These are phyloP conservation scores for Stenolophus ochropezus DNA, from an alignment of 2,888 invertebrate species.

Conservation along the genomic window DNA sequence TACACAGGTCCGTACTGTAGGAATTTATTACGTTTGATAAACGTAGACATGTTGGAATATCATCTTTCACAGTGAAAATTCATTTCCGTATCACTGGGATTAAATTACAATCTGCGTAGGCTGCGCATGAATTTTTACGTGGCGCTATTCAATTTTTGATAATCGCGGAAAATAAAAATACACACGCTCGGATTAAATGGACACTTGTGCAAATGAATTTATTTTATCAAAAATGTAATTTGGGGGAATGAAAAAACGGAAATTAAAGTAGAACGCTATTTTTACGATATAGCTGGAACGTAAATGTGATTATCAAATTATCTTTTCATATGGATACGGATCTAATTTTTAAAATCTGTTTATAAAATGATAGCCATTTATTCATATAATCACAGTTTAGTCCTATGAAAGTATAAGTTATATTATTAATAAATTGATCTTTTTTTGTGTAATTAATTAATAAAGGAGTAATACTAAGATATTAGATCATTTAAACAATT, in stretches of 20 bases:
- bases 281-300: background rate
- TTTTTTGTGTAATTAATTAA: too few species aligned
- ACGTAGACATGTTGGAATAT: conserved; percentile 11
- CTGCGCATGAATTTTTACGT: background rate
- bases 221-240: background rate
- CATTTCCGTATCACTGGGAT: conserved; percentile 13
- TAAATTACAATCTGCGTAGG: background rate
- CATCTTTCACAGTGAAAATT: background rate
- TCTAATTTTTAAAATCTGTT: too few species aligned
- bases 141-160: background rate
- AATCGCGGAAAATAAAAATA: background rate
- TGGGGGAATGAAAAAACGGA: background rate
- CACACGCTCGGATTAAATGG: background rate
- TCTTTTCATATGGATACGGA: too few species aligned
- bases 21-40: conserved; percentile 20
- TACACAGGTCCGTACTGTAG: background rate
- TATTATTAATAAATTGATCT: too few species aligned
- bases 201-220: background rate
- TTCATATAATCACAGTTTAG: too few species aligned
- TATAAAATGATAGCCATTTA: too few species aligned
- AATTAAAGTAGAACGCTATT: background rate
- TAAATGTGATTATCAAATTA: too few species aligned
- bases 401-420: too few species aligned
- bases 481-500: too few species aligned
- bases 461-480: too few species aligned